Evolutionary conservation across 2,797 vertebrate species (phyloP).

Genomic region (Phalanger gymnotis): DNA sequence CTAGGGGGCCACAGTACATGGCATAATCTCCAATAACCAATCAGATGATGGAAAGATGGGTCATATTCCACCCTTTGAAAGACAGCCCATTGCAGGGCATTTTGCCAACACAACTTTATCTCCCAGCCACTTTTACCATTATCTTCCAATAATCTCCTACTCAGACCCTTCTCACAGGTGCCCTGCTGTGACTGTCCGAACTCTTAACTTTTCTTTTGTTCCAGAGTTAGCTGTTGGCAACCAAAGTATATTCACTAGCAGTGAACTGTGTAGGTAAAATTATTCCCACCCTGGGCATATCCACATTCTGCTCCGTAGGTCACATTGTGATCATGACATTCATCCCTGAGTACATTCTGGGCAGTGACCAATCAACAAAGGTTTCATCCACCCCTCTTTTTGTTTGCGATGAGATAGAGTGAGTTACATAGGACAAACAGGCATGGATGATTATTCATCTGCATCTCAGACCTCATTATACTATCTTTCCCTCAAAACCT

Average conservation of each 20-base stretch:
- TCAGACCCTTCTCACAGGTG: neutral
- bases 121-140: neutral
- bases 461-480: neutral
- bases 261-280: neutral
- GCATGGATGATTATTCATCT: neutral
- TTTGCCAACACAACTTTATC: neutral
- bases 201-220: neutral
- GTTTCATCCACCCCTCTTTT: neutral
- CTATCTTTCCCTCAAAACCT: neutral
- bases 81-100: neutral
- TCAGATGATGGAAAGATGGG: neutral
- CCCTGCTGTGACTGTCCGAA: neutral
- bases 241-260: neutral
- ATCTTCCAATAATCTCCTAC: neutral
- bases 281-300: neutral
- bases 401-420: neutral
- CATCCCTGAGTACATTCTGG: neutral
- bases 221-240: neutral
- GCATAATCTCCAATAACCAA: neutral
- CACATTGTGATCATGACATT: neutral
- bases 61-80: neutral
- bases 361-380: neutral
- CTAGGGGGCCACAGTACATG: neutral
- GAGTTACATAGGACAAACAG: neutral
- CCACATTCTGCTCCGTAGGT: neutral